These are phyloP conservation scores for Ailuropoda melanoleuca DNA, from an alignment of 2,113 vertebrate species.

Conservation along the genomic window DNA sequence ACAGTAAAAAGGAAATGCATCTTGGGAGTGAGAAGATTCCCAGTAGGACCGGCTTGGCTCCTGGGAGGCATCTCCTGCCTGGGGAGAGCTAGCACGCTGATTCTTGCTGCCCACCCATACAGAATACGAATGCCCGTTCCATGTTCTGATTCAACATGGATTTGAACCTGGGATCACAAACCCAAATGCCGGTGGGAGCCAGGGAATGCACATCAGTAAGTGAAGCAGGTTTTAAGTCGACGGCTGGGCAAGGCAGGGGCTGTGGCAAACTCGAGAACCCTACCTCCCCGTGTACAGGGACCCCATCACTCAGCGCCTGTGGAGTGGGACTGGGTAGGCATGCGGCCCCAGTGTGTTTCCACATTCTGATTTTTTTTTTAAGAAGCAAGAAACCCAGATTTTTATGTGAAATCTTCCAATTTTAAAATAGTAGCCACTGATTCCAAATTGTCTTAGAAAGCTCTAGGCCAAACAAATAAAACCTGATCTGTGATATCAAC, in stretches of 20 bases:
- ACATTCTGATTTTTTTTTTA: neutral
- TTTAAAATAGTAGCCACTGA: neutral
- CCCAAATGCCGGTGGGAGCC: neutral
- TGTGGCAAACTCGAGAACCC: neutral
- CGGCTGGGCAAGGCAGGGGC: no score
- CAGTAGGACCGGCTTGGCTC: neutral
- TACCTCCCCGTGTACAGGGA: neutral
- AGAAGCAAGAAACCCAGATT: neutral
- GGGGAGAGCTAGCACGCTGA: neutral
- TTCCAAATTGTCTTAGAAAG: neutral
- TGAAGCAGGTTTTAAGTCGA: neutral
- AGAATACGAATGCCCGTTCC: neutral
- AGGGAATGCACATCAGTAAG: neutral
- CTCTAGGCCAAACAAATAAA: neutral
- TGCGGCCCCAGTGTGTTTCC: fast-evolving
- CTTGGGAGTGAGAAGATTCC: neutral
- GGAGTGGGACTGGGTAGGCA: neutral
- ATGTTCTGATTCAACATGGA: neutral
- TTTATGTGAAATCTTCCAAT: neutral
- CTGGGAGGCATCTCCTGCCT: no score
- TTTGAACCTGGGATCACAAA: neutral
- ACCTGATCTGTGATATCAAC: neutral
- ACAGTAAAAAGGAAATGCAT: neutral
- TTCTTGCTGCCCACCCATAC: neutral
- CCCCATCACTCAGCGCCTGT: neutral